phyloP scores from a whole-genome alignment of 1,140 invertebrate genomes.

The Drosophila leontia region DNA sequence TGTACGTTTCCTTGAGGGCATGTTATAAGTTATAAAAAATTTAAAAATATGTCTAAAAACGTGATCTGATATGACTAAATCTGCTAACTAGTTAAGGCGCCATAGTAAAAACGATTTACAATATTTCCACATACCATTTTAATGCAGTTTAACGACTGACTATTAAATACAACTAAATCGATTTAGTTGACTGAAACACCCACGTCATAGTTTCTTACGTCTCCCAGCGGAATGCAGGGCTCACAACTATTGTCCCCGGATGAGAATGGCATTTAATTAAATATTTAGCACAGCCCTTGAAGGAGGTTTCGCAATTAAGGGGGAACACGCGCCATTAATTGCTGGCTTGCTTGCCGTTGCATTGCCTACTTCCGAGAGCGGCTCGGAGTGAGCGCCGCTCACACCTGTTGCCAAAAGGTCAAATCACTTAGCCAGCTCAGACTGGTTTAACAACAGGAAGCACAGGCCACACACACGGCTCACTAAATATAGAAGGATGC shows the following conservation, averaged over 20 bases:
- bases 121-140: too few species aligned
- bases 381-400: conserved; percentile 2
- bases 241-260: not conserved
- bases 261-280: conserved; percentile 29
- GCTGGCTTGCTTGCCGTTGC: conserved; percentile 26
- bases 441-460: conserved; percentile 1
- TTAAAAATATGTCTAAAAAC: too few species aligned
- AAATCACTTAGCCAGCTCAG: conserved; percentile 51
- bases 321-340: conserved; percentile 49
- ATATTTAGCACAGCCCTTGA: conserved; percentile 17
- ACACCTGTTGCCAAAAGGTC: conserved; percentile 81
- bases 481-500: conserved; percentile 26
- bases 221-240: not conserved
- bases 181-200: not conserved
- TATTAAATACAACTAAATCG: not conserved
- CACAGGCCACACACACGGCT: not conserved
- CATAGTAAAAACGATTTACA: too few species aligned
- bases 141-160: not conserved
- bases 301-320: conserved; percentile 16
- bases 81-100: too few species aligned
- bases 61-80: too few species aligned
- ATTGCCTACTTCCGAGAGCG: conserved; percentile 28
- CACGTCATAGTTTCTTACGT: not conserved
- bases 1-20: too few species aligned
- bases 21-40: too few species aligned